Evolutionary conservation across 1,140 invertebrate species (phyloP).

Genomic region (Holotrichia oblita): DNA sequence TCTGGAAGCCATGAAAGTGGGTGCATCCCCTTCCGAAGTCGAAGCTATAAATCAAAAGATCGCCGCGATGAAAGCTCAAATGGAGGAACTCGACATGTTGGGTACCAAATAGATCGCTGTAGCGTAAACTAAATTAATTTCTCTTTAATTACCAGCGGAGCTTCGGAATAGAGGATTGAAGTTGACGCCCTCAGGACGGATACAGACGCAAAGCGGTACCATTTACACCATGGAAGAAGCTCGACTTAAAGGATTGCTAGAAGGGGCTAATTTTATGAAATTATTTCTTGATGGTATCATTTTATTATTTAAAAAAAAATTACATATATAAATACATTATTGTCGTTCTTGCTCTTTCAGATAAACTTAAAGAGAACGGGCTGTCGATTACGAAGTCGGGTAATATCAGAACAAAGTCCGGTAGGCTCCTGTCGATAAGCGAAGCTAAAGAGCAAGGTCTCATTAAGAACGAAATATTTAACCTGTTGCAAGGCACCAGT

Average conservation of each 20-base stretch:
- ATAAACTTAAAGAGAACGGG: neutral
- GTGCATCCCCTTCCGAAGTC: neutral
- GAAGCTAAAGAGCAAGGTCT: neutral
- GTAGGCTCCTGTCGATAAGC: neutral
- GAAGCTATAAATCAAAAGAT: neutral
- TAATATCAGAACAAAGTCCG: neutral
- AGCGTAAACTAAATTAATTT: too few species aligned
- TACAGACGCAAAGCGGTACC: neutral
- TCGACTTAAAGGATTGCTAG: neutral
- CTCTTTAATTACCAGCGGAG: neutral
- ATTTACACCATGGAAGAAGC: neutral
- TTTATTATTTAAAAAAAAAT: neutral
- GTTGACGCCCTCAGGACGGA: neutral
- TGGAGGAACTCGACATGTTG: neutral
- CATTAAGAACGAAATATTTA: too few species aligned
- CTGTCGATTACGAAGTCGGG: neutral
- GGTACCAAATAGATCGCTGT: neutral
- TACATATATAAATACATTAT: neutral
- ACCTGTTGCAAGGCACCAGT: neutral
- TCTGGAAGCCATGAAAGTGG: conserved; percentile 14
- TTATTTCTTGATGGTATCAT: neutral
- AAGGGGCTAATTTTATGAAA: neutral
- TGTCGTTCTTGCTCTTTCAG: neutral
- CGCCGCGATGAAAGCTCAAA: neutral
- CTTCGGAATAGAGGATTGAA: neutral